Conservation (phyloP, 2,797 vertebrate genomes). For the Cirrhinus mrigala region DNA sequence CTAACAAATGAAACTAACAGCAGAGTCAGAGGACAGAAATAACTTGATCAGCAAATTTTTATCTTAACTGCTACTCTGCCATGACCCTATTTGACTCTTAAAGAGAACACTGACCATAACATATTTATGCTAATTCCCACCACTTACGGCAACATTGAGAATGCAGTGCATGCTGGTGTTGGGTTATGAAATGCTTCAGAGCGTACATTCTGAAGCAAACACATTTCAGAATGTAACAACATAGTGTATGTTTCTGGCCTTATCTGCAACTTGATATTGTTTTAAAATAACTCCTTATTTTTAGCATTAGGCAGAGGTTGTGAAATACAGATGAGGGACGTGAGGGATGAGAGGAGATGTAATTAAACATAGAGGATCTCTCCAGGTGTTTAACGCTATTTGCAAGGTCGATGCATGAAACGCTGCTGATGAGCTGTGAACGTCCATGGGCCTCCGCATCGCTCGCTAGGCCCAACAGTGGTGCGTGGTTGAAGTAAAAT, state of each 20-base stretch:
- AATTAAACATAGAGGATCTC: constrained; percentile 79
- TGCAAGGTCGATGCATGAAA: constrained; percentile 80
- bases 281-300: neutral
- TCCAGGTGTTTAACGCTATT: constrained; percentile 81
- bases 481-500: constrained; percentile 73
- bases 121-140: neutral
- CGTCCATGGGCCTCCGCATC: constrained; percentile 57
- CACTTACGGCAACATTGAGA: neutral
- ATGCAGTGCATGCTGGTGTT: neutral
- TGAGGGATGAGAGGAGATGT: constrained; percentile 68
- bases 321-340: constrained; percentile 33
- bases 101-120: too few species aligned
- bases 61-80: neutral
- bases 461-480: constrained; percentile 61
- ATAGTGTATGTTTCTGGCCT: neutral
- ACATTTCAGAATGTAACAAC: neutral
- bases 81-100: neutral
- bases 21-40: too few species aligned
- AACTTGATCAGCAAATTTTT: neutral
- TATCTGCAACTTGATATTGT: neutral
- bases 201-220: too few species aligned
- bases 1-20: too few species aligned
- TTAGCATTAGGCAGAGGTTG: neutral
- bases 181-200: neutral
- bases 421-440: constrained; percentile 60